Conservation (phyloP, 2,797 vertebrate genomes). For the Ceyx erithaca region DNA sequence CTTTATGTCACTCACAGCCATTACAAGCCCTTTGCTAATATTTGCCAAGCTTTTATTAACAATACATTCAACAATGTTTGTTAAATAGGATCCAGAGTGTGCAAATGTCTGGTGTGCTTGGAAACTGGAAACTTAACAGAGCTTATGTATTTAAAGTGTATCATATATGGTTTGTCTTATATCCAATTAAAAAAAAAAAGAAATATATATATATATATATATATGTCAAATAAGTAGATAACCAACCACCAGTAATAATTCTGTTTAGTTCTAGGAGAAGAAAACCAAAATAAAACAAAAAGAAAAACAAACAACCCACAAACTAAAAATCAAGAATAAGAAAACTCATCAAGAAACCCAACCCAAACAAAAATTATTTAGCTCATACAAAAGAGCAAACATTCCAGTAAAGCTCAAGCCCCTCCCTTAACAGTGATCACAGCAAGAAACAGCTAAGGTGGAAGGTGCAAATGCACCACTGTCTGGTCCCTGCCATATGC, state of each 20-base stretch:
- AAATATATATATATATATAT: no score
- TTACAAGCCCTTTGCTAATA: constrained; percentile 65
- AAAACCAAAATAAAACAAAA: no score
- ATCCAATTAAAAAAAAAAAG: not conserved
- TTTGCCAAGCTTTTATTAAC: constrained; percentile 66
- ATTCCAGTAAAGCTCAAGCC: not conserved
- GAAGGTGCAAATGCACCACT: not conserved
- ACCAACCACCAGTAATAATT: not conserved
- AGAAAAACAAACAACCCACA: not conserved
- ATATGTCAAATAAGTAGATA: not conserved
- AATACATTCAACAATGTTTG: constrained; percentile 50
- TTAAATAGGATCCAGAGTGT: constrained; percentile 29
- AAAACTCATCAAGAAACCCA: not conserved
- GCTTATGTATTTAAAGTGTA: not conserved
- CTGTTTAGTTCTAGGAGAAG: not conserved
- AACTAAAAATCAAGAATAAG: not conserved
- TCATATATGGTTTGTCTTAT: not conserved
- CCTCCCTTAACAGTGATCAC: not conserved
- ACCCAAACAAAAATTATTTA: not conserved
- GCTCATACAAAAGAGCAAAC: not conserved
- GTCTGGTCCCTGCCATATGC: not conserved
- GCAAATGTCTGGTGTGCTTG: not conserved
- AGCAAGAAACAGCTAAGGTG: not conserved
- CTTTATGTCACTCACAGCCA: constrained; percentile 39
- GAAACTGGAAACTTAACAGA: constrained; percentile 16